Conservation (phyloP, 1,140 invertebrate genomes). For the Penaeus vannamei region DNA sequence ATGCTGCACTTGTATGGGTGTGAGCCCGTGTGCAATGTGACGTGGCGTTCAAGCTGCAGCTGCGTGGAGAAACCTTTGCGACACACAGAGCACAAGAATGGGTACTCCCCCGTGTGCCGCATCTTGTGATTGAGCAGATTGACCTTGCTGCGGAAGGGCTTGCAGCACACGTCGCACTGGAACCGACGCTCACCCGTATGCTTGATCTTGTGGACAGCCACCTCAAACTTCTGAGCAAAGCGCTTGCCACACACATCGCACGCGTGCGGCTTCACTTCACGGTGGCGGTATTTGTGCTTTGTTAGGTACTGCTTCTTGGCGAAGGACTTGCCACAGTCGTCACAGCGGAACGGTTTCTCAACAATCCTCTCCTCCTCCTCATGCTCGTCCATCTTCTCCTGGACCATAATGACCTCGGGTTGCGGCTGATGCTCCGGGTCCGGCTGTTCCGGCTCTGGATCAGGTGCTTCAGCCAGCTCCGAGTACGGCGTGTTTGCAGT, state of each 20-base stretch:
- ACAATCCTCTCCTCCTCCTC: constrained; percentile 47
- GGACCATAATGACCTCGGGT: constrained; percentile 54
- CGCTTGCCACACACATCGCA: constrained; percentile 65
- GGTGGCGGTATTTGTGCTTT: constrained; percentile 75
- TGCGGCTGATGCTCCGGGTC: background rate
- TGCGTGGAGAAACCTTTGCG: constrained; percentile 73
- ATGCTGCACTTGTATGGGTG: constrained; percentile 65
- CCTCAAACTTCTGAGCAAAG: constrained; percentile 67
- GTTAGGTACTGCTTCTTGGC: constrained; percentile 80
- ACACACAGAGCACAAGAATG: constrained; percentile 69
- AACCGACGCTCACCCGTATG: constrained; percentile 66
- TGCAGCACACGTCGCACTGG: constrained; percentile 64
- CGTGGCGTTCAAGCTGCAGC: constrained; percentile 65
- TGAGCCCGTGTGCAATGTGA: constrained; percentile 66
- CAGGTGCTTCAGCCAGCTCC: constrained; percentile 45
- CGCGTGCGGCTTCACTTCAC: constrained; percentile 63
- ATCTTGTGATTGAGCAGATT: constrained; percentile 67
- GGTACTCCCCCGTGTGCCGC: constrained; percentile 77
- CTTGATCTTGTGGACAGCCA: constrained; percentile 67
- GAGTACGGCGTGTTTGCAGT: constrained; percentile 53
- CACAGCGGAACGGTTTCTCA: constrained; percentile 76
- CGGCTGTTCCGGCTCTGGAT: constrained; percentile 40
- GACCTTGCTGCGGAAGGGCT: constrained; percentile 66
- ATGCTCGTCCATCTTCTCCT: constrained; percentile 52
- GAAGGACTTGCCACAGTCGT: constrained; percentile 78